These are phyloP conservation scores for Onychostruthus taczanowskii DNA, from an alignment of 2,113 vertebrate species.

Conservation along the genomic window DNA sequence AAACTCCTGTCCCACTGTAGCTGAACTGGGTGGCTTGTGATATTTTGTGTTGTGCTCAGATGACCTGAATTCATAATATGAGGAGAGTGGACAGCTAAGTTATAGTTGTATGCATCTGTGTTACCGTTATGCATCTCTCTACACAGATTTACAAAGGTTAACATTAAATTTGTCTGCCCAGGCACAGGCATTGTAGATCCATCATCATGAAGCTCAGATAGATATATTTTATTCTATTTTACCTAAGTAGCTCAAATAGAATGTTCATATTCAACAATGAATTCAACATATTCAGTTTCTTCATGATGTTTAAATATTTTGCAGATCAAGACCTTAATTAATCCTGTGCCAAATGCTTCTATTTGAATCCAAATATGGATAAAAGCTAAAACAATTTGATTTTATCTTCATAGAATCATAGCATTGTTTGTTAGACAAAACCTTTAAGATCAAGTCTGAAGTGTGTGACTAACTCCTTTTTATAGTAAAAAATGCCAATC, in stretches of 20 bases:
- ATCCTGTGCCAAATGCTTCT: not conserved
- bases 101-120: not conserved
- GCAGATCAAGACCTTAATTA: not conserved
- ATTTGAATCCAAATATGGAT: not conserved
- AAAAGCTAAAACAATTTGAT: not conserved
- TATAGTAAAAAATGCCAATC: accelerated
- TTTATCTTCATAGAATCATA: not conserved
- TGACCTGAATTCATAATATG: not conserved
- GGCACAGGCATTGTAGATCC: not conserved
- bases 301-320: not conserved
- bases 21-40: not conserved
- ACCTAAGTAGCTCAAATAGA: not conserved
- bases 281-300: too few relatives aligned
- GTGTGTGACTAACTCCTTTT: not conserved
- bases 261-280: not conserved
- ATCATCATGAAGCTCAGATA: not conserved
- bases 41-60: not conserved
- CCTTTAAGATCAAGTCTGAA: not conserved
- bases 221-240: not conserved
- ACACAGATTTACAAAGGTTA: not conserved
- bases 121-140: not conserved
- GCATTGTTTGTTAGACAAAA: not conserved
- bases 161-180: not conserved
- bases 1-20: not conserved
- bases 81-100: not conserved